Conservation (phyloP, 35 echinoderm and acorn worm genomes). For the Ptychodera flava region DNA sequence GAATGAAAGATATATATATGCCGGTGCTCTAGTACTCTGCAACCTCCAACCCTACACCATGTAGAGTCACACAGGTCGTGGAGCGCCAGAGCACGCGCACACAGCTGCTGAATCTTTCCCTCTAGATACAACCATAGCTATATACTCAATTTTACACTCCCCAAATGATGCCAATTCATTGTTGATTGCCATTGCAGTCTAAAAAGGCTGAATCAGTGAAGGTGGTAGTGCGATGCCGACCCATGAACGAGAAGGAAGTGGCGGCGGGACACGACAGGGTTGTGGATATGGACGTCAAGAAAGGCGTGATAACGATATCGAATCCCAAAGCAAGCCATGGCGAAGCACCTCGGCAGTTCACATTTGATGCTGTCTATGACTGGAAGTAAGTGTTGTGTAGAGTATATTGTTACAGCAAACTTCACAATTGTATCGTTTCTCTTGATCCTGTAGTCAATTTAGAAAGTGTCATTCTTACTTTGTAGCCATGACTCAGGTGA, state of each 20-base stretch:
- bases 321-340: slow-evolving; percentile 49
- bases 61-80: no score
- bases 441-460: no score
- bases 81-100: background rate
- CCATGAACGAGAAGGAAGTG: slow-evolving; percentile 83
- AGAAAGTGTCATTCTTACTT: no score
- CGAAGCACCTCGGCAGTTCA: slow-evolving; percentile 62
- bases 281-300: slow-evolving; percentile 82
- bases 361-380: slow-evolving; percentile 91
- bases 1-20: no score
- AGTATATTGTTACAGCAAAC: background rate
- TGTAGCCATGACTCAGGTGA: no score
- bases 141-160: no score
- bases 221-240: slow-evolving; percentile 92
- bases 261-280: slow-evolving; percentile 34
- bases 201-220: slow-evolving; percentile 85
- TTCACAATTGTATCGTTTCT: no score
- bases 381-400: slow-evolving; percentile 78
- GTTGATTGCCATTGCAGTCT: slow-evolving; percentile 3
- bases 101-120: background rate
- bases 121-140: background rate
- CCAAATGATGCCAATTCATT: no score
- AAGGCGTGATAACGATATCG: slow-evolving; percentile 57
- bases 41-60: no score
- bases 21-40: no score